phyloP scores from a whole-genome alignment of 1,140 invertebrate genomes.

The Drosophila parabipectinata region DNA sequence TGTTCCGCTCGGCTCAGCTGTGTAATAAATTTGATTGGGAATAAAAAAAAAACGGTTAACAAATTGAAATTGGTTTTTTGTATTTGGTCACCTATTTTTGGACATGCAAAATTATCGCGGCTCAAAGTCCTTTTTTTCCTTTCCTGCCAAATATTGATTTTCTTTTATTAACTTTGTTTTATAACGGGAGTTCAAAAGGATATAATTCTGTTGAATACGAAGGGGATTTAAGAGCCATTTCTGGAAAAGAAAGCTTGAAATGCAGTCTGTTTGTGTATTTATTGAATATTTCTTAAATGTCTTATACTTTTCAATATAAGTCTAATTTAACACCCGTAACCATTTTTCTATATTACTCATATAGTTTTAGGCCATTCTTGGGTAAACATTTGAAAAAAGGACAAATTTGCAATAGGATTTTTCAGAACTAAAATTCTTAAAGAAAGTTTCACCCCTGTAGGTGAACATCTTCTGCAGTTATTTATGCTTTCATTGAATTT shows the following conservation, averaged over 20 bases:
- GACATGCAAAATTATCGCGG: constrained; percentile 55
- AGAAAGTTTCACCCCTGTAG: constrained; percentile 12
- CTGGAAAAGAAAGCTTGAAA: neutral
- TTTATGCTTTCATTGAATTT: constrained; percentile 21
- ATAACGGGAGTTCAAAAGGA: constrained; percentile 5
- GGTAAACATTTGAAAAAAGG: no score
- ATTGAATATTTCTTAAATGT: no score
- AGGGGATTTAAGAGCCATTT: neutral
- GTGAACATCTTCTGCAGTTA: constrained; percentile 6
- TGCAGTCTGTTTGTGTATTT: neutral
- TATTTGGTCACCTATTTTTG: no score
- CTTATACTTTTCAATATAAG: no score
- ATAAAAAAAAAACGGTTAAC: constrained; percentile 66
- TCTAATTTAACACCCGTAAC: no score
- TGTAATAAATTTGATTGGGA: constrained; percentile 80
- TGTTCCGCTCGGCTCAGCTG: constrained; percentile 14
- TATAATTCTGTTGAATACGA: neutral
- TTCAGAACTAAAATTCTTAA: constrained; percentile 1
- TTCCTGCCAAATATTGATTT: constrained; percentile 24
- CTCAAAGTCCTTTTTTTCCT: constrained; percentile 6
- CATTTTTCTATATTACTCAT: no score
- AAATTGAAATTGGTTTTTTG: constrained; percentile 74
- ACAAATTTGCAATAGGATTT: neutral
- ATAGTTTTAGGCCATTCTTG: no score
- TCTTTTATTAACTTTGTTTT: constrained; percentile 32